Conservation (phyloP, 2,888 invertebrate species). For the Volucella zonaria region DNA sequence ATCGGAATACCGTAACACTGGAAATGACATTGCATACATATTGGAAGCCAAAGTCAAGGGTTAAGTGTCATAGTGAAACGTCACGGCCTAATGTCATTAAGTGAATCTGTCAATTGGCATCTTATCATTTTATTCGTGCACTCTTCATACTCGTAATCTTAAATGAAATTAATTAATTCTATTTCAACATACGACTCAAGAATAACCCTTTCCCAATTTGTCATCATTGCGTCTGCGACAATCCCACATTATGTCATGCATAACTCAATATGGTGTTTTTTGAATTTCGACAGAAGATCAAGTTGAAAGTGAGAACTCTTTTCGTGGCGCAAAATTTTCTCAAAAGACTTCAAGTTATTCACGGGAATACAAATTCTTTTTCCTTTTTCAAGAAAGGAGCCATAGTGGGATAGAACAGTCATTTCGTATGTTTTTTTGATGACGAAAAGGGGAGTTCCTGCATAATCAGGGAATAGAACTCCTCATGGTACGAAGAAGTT, state of each 20-base stretch:
- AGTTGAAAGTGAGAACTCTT: not conserved
- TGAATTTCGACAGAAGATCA: too few relatives aligned
- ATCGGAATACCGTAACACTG: not conserved
- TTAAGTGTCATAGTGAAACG: constrained; percentile 11
- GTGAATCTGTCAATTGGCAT: not conserved
- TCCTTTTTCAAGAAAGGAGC: constrained; percentile 13
- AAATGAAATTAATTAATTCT: not conserved
- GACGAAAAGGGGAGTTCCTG: constrained; percentile 12
- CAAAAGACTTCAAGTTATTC: not conserved
- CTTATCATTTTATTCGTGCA: not conserved
- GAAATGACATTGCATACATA: too few relatives aligned
- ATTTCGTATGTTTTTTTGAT: not conserved
- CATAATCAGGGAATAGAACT: constrained; percentile 18
- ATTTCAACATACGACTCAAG: too few relatives aligned
- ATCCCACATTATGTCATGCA: not conserved
- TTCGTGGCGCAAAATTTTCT: not conserved
- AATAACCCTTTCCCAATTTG: too few relatives aligned
- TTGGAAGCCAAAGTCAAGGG: not conserved
- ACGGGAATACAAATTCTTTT: constrained; percentile 7
- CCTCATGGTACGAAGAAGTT: constrained; percentile 39
- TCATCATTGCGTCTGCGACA: too few relatives aligned
- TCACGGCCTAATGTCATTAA: constrained; percentile 1
- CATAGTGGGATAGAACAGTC: not conserved
- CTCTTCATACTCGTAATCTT: not conserved
- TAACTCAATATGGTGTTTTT: not conserved